Evolutionary conservation across 2,888 invertebrate genomes (phyloP).

Genomic region (Drosophila recens): DNA sequence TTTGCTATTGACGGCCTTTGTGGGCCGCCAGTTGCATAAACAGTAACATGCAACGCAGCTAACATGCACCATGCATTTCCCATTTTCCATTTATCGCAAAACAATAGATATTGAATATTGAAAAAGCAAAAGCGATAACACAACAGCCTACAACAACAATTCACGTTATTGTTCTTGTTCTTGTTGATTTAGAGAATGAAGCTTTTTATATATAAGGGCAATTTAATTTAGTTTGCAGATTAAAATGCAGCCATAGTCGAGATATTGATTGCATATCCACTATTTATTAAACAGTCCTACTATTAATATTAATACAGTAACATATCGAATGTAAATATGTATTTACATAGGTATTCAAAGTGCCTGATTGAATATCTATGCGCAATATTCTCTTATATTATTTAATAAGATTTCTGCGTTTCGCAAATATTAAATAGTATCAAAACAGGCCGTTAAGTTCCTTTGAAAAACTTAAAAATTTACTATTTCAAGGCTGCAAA

Average conservation of each 20-base stretch:
- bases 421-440: neutral
- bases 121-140: constrained; percentile 14
- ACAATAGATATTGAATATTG: constrained; percentile 18
- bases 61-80: constrained; percentile 17
- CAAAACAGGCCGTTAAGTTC: no score
- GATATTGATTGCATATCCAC: neutral
- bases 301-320: neutral
- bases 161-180: constrained; percentile 7
- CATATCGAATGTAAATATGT: neutral
- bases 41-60: constrained; percentile 28
- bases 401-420: neutral
- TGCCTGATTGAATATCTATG: neutral
- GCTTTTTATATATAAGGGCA: constrained; percentile 1
- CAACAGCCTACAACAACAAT: constrained; percentile 2
- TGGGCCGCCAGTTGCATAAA: constrained; percentile 5
- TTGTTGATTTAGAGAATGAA: constrained; percentile 4
- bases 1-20: neutral
- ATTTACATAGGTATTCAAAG: constrained; percentile 9
- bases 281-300: neutral
- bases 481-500: no score
- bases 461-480: no score
- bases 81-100: constrained; percentile 29
- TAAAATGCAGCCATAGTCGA: constrained; percentile 3
- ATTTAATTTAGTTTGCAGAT: constrained; percentile 7
- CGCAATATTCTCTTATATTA: neutral